A percentile compares a stretch with the other conserved stretches of the same genome.
Conservation (phyloP, 2,888 invertebrate species). For the Epinotia ramella region DNA sequence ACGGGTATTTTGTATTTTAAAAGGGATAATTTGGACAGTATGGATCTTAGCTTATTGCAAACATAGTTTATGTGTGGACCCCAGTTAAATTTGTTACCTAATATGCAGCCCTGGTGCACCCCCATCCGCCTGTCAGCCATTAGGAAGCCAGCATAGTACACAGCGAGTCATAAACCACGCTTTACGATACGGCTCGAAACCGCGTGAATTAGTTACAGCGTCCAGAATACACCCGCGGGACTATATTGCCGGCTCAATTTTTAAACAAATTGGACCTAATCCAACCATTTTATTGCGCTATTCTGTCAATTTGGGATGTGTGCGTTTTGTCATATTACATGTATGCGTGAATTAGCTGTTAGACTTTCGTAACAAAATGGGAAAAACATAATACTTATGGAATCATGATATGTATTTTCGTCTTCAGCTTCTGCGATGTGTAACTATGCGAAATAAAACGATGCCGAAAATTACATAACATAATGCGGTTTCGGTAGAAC, state of each 20-base stretch:
- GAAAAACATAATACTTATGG: no score
- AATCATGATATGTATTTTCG: no score
- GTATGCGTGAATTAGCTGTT: neutral
- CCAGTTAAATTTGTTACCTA: no score
- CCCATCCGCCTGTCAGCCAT: conserved; percentile 10
- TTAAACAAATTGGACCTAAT: conserved; percentile 43
- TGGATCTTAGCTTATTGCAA: no score
- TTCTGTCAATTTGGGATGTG: conserved; percentile 30
- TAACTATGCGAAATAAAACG: no score
- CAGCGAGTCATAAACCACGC: conserved; percentile 40
- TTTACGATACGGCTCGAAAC: conserved; percentile 44
- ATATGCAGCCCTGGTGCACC: neutral
- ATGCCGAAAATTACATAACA: no score
- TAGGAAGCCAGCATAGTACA: conserved; percentile 34
- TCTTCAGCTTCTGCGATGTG: no score
- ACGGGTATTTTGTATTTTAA: no score
- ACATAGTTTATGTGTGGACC: no score
- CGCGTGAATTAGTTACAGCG: conserved; percentile 43
- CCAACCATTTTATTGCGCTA: conserved; percentile 42
- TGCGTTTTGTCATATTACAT: neutral
- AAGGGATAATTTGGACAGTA: no score
- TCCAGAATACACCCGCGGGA: conserved; percentile 39
- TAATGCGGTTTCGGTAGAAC: no score
- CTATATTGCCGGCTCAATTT: conserved; percentile 39
- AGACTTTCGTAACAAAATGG: neutral